Evolutionary conservation across 1,140 invertebrate species (phyloP).

Genomic region (Eriocheir sinensis): DNA sequence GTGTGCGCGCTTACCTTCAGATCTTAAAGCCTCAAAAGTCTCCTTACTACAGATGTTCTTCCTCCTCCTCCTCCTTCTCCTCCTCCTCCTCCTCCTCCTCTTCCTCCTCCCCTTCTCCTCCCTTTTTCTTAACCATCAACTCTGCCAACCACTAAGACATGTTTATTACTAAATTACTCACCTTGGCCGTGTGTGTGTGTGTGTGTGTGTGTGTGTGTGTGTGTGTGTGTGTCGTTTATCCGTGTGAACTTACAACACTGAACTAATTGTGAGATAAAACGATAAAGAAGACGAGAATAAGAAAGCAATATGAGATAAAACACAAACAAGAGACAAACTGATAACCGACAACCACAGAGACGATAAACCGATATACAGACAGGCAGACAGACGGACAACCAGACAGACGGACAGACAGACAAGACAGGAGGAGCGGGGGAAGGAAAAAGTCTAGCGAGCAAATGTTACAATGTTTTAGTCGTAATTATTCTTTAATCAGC

Average conservation of each 20-base stretch:
- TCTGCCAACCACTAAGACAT: not conserved
- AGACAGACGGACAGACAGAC: not conserved
- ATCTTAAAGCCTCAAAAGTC: not conserved
- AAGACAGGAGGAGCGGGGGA: not conserved
- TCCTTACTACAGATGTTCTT: not conserved
- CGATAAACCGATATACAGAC: not conserved
- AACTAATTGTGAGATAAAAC: too few species aligned
- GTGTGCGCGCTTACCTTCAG: not conserved
- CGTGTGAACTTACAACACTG: too few species aligned
- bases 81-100: slow-evolving; percentile 8
- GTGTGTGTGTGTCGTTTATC: slow-evolving; percentile 22
- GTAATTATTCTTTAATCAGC: slow-evolving; percentile 79
- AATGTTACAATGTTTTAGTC: slow-evolving; percentile 78
- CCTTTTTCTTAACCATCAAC: not conserved
- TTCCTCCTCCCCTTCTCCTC: not conserved
- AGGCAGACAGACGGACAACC: not conserved
- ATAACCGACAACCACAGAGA: not conserved
- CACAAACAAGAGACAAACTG: not conserved
- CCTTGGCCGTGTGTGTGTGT: not conserved
- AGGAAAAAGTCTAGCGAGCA: slow-evolving; percentile 63
- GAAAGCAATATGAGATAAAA: not conserved
- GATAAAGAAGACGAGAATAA: not conserved
- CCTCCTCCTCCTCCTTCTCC: not conserved
- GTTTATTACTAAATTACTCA: slow-evolving; percentile 64
- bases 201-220: not conserved